Base-by-base conservation (phyloP, 2,113 vertebrate species). In the Eclectus roratus region DNA sequence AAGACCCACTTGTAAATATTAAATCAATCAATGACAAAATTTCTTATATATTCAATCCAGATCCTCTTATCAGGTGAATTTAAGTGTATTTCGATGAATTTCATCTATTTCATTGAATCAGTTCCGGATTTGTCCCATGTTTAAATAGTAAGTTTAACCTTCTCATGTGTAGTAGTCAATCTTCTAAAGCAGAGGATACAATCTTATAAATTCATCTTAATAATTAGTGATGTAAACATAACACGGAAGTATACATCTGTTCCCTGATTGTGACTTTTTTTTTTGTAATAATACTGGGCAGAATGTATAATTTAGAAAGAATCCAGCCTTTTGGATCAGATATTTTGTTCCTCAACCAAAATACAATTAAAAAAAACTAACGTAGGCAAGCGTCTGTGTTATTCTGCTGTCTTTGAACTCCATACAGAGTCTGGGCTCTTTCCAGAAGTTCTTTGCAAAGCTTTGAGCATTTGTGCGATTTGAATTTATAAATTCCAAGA, bases 381-480 rank as follows among this genome's bases (percentile, higher is more conserved):
- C 81, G 13, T 87, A 91, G 50, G 56, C 87, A 96, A 96, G 86
- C 71, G 77, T 96, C 74, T 55, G 46, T 93, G 82, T 95, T 94
- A 80, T 94, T 85, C 69, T 94, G n/a, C 91, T 94, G 71, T 96
- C 95, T 95, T 96, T 93, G 86, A 97, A 56, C 81, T 97, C 89
- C 80, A 91, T 93, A 93, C 76, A 93, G 85, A 96, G 23, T 88
- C 93, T 96, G 93, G 85, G 86, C 61, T 95, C 49, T 37, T 89
- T 97, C 93, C 92, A 95, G 72, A 70, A 86, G 79, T 91, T 88
- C 87, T 86, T 93, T 95, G 65, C 86, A 93, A 96, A 97, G 66
- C 82, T 95, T 79, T 92, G 85, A 97, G 95, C 96, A 97, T 97
- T 97, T 98, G 97, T 95, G 80, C 46, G 89, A 95, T 97, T 97